Evolutionary conservation across 2,888 invertebrate genomes (phyloP), one percentile per base, ranked within the genome.

Genomic region (Nymphalis polychloros): DNA sequence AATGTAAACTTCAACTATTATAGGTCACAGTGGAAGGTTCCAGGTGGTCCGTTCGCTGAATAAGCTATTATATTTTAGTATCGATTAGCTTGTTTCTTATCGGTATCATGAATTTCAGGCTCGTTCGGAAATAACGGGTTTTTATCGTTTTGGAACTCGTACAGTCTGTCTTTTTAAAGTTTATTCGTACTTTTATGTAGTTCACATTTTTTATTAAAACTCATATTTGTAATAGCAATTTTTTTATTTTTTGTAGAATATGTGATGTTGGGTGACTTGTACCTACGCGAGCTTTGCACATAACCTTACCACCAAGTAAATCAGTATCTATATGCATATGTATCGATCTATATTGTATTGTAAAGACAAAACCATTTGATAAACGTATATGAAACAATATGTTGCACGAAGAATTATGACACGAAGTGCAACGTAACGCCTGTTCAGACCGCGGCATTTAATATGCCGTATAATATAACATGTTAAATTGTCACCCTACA

Each of bases 401-500:
- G 76, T 77, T 82, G 83, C 83, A 82, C 74, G 76, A 72, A 73
- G 81, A 84, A 83, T 83, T 86, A 85, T 84, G 82, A 84, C 78
- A 72, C 78, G 75, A 74, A 75, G 72, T 76, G 78, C 78, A 77
- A 71, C 75, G 74, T 70, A 73, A 74, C 75, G 71, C 73, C 63
- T 69, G 72, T 31, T 55, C 31, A 27, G 57, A 64, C 83, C 81
- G 77, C 83, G 81, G 74, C 79, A 79, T 85, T 86, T 88, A 88
- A 88, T 89, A 88, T 83, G 80, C 75, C 65, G 67, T 69, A 82
- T 81, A 84, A 84, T 83, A 83, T 83, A 81, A 80, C 79, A 79
- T 76, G 81, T 79, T 81, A 84, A 83, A 86, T 82, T 83, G 83
- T 84, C 83, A 70, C 68, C 67, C 78, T 75, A 70, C 73, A 75